Percentiles rank a stretch among this genome's conserved stretches.
Evolutionary conservation across 2,113 vertebrate species (phyloP).

Genomic region (Antennarius striatus): DNA sequence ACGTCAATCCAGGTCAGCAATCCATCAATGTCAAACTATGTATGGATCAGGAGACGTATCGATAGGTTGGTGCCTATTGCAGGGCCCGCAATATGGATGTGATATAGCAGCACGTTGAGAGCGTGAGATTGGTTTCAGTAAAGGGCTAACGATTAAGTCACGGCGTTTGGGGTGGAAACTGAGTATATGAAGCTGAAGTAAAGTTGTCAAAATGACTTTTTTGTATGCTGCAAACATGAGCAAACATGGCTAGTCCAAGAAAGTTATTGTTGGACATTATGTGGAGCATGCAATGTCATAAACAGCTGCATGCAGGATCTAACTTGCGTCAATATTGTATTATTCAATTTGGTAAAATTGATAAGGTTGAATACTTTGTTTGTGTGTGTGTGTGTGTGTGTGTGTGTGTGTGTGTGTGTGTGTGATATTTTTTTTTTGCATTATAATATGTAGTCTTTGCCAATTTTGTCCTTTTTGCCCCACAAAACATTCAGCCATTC

Average conservation of each 20-base stretch:
- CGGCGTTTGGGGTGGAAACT: slow-evolving; percentile 10
- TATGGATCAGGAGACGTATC: slow-evolving; percentile 73
- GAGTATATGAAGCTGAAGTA: not conserved
- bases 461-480: no score
- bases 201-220: slow-evolving; percentile 5
- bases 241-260: not conserved
- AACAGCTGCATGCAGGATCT: not conserved
- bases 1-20: slow-evolving; percentile 72
- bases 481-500: no score
- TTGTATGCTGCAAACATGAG: no score
- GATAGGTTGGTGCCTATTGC: slow-evolving; percentile 62
- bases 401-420: not conserved
- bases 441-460: not conserved
- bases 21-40: slow-evolving; percentile 75
- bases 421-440: not conserved
- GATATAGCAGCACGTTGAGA: slow-evolving; percentile 32
- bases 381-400: not conserved
- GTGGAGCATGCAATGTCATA: not conserved
- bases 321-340: not conserved
- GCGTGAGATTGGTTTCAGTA: slow-evolving; percentile 34
- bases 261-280: slow-evolving; percentile 4
- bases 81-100: slow-evolving; percentile 48
- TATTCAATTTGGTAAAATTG: not conserved
- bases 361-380: no score
- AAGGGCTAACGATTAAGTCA: slow-evolving; percentile 14